A percentile compares a stretch with the other conserved stretches of the same genome.
phyloP scores from a whole-genome alignment of 2,797 vertebrate species.

The Cyprinodon diabolis region DNA sequence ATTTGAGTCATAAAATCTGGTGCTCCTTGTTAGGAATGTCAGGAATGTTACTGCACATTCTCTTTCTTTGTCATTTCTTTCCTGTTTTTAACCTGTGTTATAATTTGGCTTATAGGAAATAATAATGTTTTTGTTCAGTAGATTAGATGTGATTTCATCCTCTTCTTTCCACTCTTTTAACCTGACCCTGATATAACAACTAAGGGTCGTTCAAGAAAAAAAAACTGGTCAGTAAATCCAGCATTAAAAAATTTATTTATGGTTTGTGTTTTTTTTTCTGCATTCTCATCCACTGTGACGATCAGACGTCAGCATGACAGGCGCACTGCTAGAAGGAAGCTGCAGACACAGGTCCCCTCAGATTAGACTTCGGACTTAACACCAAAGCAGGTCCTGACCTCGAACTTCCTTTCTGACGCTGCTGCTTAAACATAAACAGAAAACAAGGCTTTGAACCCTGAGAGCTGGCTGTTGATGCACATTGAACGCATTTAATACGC shows the following conservation, averaged over 20 bases:
- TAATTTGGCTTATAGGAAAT: neutral
- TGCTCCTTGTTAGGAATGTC: slow-evolving; percentile 14
- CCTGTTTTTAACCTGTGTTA: neutral
- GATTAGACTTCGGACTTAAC: slow-evolving; percentile 6
- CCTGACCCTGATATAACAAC: neutral
- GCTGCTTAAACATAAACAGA: neutral
- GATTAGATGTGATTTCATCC: neutral
- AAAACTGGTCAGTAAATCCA: neutral
- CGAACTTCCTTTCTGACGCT: neutral
- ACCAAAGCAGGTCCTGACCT: neutral
- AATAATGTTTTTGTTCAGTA: neutral
- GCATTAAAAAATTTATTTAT: accelerated
- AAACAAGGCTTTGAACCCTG: slow-evolving; percentile 1
- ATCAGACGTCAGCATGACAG: slow-evolving; percentile 2
- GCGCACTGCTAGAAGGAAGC: neutral
- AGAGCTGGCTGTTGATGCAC: neutral
- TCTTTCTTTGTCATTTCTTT: neutral
- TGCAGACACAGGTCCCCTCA: neutral
- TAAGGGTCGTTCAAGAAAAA: neutral
- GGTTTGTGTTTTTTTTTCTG: neutral
- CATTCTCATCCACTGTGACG: neutral
- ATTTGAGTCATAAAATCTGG: neutral
- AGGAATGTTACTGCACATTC: slow-evolving; percentile 9
- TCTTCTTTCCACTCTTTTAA: neutral
- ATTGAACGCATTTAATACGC: neutral